phyloP scores from a whole-genome alignment of 2,113 vertebrate genomes.

The Sinocyclocheilus grahami region DNA sequence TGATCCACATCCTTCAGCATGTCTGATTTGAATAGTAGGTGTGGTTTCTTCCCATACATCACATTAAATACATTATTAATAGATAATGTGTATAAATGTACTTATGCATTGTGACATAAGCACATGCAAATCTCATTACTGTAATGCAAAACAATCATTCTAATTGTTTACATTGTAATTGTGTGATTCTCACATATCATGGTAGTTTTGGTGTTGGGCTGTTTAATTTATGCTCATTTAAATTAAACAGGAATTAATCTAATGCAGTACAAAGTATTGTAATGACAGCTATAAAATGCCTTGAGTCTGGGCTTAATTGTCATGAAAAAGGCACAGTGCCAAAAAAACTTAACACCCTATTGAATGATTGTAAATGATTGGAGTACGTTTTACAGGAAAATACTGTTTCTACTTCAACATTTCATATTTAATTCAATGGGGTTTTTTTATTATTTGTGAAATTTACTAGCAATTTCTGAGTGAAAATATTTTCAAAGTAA shows the following conservation, averaged over 20 bases:
- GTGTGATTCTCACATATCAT: background rate
- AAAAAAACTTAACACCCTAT: no score
- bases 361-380: no score
- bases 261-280: background rate
- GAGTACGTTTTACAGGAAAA: no score
- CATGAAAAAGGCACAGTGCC: no score
- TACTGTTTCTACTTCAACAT: no score
- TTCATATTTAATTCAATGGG: no score
- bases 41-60: background rate
- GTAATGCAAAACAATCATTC: background rate
- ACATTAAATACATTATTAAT: background rate
- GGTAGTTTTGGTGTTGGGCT: background rate
- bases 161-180: background rate
- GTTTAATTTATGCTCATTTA: background rate
- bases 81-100: background rate
- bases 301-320: no score
- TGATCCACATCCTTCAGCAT: slow-evolving; percentile 43
- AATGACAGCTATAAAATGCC: background rate
- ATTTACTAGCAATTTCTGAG: no score
- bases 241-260: background rate
- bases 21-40: slow-evolving; percentile 60
- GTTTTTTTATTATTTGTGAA: no score
- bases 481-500: no score
- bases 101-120: background rate
- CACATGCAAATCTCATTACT: background rate